phyloP scores from a whole-genome alignment of 2,113 vertebrate species.

The Danionella cerebrum region DNA sequence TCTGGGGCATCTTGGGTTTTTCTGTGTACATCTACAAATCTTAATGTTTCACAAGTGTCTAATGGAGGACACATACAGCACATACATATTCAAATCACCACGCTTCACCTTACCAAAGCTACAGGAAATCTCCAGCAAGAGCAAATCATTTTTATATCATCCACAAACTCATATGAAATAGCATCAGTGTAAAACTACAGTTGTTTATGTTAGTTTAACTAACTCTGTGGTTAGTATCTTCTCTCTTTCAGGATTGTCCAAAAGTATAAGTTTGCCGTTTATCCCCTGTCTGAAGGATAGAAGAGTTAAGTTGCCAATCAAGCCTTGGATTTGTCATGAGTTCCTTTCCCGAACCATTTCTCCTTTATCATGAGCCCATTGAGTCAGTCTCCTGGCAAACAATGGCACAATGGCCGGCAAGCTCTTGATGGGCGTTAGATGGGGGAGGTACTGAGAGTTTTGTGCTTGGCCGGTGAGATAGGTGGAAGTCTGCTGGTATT shows the following conservation, averaged over 20 bases:
- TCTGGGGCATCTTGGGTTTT: background rate
- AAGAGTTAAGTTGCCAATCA: slow-evolving; percentile 61
- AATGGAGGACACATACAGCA: slow-evolving; percentile 30
- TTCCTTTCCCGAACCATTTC: slow-evolving; percentile 41
- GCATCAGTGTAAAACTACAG: background rate
- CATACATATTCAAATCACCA: background rate
- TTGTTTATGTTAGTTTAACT: too few relatives aligned
- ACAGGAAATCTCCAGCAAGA: slow-evolving; percentile 7
- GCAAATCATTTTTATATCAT: too few relatives aligned
- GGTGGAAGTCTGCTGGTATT: slow-evolving; percentile 46
- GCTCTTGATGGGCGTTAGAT: slow-evolving; percentile 25
- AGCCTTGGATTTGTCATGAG: slow-evolving; percentile 37
- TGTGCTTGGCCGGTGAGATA: slow-evolving; percentile 47
- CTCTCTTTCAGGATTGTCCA: slow-evolving; percentile 26
- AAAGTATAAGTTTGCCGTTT: slow-evolving; percentile 45
- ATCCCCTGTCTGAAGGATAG: slow-evolving; percentile 49
- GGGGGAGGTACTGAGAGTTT: slow-evolving; percentile 6
- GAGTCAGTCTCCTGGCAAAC: slow-evolving; percentile 59
- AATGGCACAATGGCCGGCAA: slow-evolving; percentile 53
- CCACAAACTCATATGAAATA: too few relatives aligned
- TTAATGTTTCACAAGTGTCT: slow-evolving; percentile 18
- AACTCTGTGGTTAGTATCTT: too few relatives aligned
- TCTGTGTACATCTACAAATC: slow-evolving; percentile 20
- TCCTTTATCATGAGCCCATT: slow-evolving; percentile 39
- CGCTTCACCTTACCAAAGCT: background rate